These are phyloP conservation scores for Norana najaformis DNA, from an alignment of 2,888 invertebrate species.

Conservation along the genomic window DNA sequence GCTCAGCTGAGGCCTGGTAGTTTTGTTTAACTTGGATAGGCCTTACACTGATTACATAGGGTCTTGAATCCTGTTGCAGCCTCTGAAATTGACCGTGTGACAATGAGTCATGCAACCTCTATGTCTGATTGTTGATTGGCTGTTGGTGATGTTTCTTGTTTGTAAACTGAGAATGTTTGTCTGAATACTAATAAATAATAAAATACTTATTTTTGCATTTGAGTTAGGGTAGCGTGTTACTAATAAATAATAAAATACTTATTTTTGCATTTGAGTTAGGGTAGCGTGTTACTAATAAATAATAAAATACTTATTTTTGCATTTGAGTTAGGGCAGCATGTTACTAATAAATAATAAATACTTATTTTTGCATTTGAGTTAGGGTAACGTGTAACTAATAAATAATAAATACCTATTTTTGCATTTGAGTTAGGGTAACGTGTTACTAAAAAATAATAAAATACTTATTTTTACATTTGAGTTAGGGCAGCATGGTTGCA, in stretches of 20 bases:
- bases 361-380: not conserved
- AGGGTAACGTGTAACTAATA: too few species aligned
- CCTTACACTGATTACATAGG: too few species aligned
- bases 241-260: too few species aligned
- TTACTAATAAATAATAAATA: too few species aligned
- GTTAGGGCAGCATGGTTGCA: not conserved
- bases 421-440: not conserved
- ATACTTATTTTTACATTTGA: not conserved
- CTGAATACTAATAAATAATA: too few species aligned
- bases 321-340: not conserved
- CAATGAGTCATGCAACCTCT: not conserved
- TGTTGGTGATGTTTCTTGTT: not conserved
- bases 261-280: not conserved
- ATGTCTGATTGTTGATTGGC: too few species aligned
- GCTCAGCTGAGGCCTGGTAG: not conserved
- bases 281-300: too few species aligned
- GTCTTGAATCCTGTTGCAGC: not conserved
- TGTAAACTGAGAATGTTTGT: not conserved
- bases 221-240: too few species aligned
- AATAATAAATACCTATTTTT: too few species aligned
- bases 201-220: not conserved
- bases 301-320: too few species aligned
- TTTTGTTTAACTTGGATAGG: not conserved
- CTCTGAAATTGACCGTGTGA: not conserved
- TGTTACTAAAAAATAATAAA: too few species aligned